Conservation (phyloP, 2,888 invertebrate species). For the Xylota segnis region DNA sequence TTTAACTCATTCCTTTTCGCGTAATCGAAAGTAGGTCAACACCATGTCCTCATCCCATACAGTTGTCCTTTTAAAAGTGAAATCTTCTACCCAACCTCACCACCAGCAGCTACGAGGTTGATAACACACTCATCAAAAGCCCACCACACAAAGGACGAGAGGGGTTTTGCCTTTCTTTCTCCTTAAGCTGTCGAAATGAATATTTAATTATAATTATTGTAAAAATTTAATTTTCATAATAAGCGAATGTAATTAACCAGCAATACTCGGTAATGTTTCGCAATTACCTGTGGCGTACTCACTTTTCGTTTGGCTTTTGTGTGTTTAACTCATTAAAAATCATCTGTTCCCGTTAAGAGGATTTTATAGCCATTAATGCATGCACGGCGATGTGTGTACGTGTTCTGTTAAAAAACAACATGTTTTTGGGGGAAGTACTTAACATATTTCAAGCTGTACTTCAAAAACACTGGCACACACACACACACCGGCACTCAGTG, state of each 20-base stretch:
- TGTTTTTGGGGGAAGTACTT: not conserved
- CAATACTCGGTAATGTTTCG: slow-evolving; percentile 22
- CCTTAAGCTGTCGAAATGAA: not conserved
- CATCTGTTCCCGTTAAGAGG: slow-evolving; percentile 17
- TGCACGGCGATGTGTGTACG: not conserved
- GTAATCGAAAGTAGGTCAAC: too few relatives aligned
- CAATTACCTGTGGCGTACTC: slow-evolving; percentile 20
- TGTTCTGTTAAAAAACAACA: not conserved
- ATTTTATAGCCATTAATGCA: slow-evolving; percentile 16
- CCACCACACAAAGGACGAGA: not conserved
- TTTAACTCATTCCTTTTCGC: too few relatives aligned
- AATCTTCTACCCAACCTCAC: too few relatives aligned
- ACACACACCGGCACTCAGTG: not conserved
- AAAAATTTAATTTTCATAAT: slow-evolving; percentile 23
- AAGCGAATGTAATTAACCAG: slow-evolving; percentile 29
- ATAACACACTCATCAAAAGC: not conserved
- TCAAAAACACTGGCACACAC: not conserved
- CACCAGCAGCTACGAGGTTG: too few relatives aligned
- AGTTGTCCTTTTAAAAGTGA: too few relatives aligned
- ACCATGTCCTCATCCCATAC: too few relatives aligned
- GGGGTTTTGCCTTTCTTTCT: not conserved
- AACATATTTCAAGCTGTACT: slow-evolving; percentile 2
- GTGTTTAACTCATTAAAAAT: slow-evolving; percentile 26
- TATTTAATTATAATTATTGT: slow-evolving; percentile 9
- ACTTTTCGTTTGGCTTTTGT: slow-evolving; percentile 1